Base-by-base conservation (phyloP, 2,888 invertebrate species). In the Hypomecis atomaria region DNA sequence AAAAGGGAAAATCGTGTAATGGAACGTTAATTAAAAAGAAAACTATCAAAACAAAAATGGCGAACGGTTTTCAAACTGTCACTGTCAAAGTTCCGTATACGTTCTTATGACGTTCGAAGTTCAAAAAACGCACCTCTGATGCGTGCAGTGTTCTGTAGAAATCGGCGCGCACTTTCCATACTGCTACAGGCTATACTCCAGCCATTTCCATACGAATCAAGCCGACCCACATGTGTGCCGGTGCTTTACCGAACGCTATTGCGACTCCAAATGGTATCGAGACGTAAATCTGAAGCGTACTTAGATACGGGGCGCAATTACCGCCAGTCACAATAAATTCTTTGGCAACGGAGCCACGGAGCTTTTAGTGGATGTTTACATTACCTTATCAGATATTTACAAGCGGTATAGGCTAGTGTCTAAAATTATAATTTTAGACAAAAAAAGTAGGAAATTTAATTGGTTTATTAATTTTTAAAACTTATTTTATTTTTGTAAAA, bases 211-310 rank as follows among this genome's bases (percentile, higher is more conserved):
- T 72, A 68, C 67, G 69, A 72, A 72, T 65, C 72, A 69, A 66
- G 65, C 63, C 66, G 69, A 61, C 68, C 71, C 71, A 71, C 69
- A 72, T 72, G 72, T 71, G 69, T 71, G 65, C 40, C 63, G 65
- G 71, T 71, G 71, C 71, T 71, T 71, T 65, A 67, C 67, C 61
- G 69, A 68, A 65, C 63, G 67, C 69, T 65, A 73, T 70, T 67
- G 67, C 67, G 62, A 62, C 63, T 68, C 63, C 66, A 65, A 72
- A 72, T 66, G 63, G 60, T 67, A 73, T 71, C 70, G 73, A 65
- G 67, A 65, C 72, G 71, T 71, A 74, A 71, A 74, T 74, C 71
- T 70, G 70, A 61, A 55, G 54, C 63, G 63, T 70, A 72, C 69
- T 71, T 62, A 67, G 65, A 65, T 65, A 65, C 65, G 56, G 43